Evolutionary conservation across 2,113 vertebrate genomes (phyloP).

Genomic region (Nettapus auritus): DNA sequence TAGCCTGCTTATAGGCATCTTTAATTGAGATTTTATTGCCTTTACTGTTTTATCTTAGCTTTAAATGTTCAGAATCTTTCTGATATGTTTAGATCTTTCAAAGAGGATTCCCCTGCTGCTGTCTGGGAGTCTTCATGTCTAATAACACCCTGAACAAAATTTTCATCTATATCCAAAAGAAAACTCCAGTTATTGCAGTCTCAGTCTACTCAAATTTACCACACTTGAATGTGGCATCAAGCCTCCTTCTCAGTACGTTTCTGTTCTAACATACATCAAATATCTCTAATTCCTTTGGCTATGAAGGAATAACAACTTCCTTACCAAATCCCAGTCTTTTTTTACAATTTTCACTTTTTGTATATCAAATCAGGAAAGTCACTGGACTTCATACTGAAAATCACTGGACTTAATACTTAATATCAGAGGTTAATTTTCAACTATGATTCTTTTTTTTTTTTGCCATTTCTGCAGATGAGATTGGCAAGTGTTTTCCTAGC

Average conservation of each 20-base stretch:
- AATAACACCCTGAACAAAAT: not conserved
- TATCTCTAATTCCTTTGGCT: not conserved
- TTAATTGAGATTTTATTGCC: not conserved
- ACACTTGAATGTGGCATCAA: not conserved
- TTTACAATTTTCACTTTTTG: not conserved
- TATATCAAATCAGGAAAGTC: not conserved
- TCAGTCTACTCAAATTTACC: not conserved
- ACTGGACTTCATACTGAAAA: not conserved
- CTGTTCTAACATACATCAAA: not conserved
- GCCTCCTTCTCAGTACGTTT: not conserved
- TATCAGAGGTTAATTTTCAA: not conserved
- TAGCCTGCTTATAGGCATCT: not conserved
- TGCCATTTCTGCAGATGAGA: not conserved
- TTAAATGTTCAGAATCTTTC: not conserved
- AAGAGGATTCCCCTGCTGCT: fast-evolving
- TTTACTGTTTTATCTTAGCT: not conserved
- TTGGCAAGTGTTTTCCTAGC: not conserved
- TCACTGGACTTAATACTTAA: not conserved
- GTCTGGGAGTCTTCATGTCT: not conserved
- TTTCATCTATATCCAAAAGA: not conserved
- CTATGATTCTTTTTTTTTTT: not conserved
- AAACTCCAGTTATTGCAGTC: not conserved
- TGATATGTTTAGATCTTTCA: not conserved
- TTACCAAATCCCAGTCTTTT: not conserved
- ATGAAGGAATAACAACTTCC: not conserved